Percentiles rank a stretch among this genome's conserved stretches.
Conservation (phyloP, 2,888 invertebrate species). For the Malthinus flaveolus region DNA sequence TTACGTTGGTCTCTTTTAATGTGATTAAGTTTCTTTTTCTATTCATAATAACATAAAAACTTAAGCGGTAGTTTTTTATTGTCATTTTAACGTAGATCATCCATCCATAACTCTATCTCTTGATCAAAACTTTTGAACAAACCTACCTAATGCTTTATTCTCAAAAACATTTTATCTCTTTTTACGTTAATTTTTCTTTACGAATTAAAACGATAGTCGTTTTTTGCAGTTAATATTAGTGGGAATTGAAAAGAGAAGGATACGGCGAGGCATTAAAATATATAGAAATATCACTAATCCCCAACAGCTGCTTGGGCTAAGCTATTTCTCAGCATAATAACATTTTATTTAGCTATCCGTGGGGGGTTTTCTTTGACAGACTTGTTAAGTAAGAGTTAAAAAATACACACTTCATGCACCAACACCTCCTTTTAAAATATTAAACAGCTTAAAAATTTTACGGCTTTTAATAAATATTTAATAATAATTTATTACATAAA, state of each 20-base stretch:
- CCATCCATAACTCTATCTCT: conserved; percentile 36
- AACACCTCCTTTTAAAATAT: conserved; percentile 42
- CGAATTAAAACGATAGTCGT: conserved; percentile 4
- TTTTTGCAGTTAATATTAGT: not conserved
- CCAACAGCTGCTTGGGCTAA: conserved; percentile 45
- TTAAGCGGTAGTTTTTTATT: conserved; percentile 22
- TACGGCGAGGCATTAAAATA: conserved; percentile 27
- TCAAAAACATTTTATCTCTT: conserved; percentile 10
- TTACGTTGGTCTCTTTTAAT: conserved; percentile 11
- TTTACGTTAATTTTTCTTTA: not conserved
- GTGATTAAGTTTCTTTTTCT: conserved; percentile 18
- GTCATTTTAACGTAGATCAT: conserved; percentile 19
- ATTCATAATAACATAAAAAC: conserved; percentile 16
- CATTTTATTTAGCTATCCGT: conserved; percentile 45
- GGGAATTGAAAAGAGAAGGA: conserved; percentile 17
- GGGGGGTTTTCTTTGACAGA: conserved; percentile 48
- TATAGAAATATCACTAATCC: conserved; percentile 44
- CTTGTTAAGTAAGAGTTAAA: conserved; percentile 46
- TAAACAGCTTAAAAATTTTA: conserved; percentile 40
- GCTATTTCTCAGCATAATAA: conserved; percentile 49
- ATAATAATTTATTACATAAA: too few relatives aligned
- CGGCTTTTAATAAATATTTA: conserved; percentile 43
- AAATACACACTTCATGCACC: conserved; percentile 48
- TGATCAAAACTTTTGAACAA: conserved; percentile 33
- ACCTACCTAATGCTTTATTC: conserved; percentile 28